Evolutionary conservation across 2,113 vertebrate species (phyloP).

Genomic region (Barbus barbus): DNA sequence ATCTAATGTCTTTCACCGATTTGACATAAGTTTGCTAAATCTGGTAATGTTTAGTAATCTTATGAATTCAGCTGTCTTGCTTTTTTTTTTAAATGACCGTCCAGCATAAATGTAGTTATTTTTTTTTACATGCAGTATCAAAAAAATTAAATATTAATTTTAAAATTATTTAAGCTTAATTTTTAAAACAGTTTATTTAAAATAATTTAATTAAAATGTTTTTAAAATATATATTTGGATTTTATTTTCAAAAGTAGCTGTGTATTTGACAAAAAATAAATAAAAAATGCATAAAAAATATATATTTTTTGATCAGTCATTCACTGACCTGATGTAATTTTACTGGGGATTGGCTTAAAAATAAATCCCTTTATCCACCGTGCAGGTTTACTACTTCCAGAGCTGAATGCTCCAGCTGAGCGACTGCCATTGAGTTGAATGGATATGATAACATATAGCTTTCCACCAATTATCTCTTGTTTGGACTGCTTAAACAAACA

Average conservation of each 20-base stretch:
- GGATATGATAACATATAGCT: neutral
- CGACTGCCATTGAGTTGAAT: neutral
- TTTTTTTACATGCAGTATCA: neutral
- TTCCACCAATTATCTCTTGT: neutral
- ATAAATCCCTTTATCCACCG: neutral
- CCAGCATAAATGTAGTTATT: neutral
- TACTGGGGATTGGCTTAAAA: neutral
- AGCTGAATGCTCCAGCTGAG: neutral
- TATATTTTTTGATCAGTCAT: neutral
- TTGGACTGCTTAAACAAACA: neutral
- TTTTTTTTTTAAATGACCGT: neutral
- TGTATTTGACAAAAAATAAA: neutral
- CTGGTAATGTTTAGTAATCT: neutral
- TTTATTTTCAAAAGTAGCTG: neutral
- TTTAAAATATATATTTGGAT: neutral
- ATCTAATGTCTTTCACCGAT: slow-evolving; percentile 21
- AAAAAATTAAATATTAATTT: too few relatives aligned
- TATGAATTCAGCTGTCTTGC: neutral
- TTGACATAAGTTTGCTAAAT: neutral
- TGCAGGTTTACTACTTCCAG: neutral
- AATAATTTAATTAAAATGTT: neutral
- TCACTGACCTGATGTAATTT: neutral
- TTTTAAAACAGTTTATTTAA: too few relatives aligned
- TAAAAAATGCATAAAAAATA: neutral
- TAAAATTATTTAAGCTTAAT: too few relatives aligned